Evolutionary conservation across 92 coral and sea anemone species (phyloP).

Genomic region (Zoanthus sansibaricus): DNA sequence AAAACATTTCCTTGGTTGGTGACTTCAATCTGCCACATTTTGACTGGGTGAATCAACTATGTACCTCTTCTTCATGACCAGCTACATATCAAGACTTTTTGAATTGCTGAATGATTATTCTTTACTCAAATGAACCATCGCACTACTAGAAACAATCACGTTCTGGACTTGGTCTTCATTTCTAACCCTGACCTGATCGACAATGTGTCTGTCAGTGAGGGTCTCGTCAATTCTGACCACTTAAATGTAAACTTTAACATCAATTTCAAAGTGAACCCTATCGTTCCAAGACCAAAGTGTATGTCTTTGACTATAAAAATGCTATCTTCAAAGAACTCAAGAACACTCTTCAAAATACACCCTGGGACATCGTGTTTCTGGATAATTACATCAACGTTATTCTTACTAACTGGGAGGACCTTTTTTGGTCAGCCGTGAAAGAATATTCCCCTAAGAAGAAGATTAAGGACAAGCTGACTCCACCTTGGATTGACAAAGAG

Average conservation of each 20-base stretch:
- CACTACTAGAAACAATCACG: constrained; percentile 25
- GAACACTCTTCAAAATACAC: constrained; percentile 9
- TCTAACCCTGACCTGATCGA: constrained; percentile 44
- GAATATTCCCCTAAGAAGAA: constrained; percentile 37
- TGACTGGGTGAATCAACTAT: constrained; percentile 61
- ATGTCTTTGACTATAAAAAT: constrained; percentile 30
- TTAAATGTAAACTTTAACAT: neutral
- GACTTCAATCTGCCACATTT: constrained; percentile 59
- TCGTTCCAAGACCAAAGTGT: neutral
- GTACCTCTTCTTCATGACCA: constrained; percentile 49
- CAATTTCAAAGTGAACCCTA: neutral
- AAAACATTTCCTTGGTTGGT: constrained; percentile 55
- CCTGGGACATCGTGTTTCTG: constrained; percentile 30
- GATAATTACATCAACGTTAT: neutral
- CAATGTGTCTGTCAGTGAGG: neutral
- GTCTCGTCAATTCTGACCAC: constrained; percentile 52
- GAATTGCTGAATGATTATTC: constrained; percentile 60
- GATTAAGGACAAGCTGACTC: constrained; percentile 26
- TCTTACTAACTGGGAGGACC: constrained; percentile 29
- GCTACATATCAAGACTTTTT: constrained; percentile 45
- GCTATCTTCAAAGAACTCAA: constrained; percentile 10
- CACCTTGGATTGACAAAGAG: constrained; percentile 57
- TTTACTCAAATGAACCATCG: constrained; percentile 47
- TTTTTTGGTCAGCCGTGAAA: constrained; percentile 37
- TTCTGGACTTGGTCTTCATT: constrained; percentile 49